Base-by-base conservation (phyloP, 2,797 vertebrate species). In the Typhlichthys subterraneus region DNA sequence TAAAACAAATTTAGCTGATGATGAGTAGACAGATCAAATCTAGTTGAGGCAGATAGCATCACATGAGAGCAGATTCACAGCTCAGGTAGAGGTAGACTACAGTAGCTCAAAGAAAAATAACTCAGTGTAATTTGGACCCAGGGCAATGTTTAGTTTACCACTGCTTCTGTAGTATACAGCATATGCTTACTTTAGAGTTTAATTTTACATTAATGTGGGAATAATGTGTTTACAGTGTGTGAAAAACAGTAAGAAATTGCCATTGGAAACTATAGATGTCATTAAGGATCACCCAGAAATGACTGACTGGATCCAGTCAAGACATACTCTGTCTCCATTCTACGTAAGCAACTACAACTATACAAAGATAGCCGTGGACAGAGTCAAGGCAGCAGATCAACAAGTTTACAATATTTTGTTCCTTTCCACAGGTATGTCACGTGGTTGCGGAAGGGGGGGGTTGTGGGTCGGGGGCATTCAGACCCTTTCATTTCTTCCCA, bases 281-380 rank as follows among this genome's bases (percentile, higher is more conserved):
- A 73, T 94, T 23, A 92, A 79, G 67, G 70, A 91, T 38, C 45
- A 94, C 54, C 82, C 91, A 1, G 92, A 94, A 77, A 93, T 94
- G 89, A 76, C 47, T 0, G 69, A 88, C 33, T 92, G 92, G 90
- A 83, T 93, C 59, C 72, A 88, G 3, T 81, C 92, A 0, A 50
- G 88, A 29, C 72, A 89, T 55, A 29, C 33, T 12, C 57, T 60
- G 1, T 59, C 78, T 12, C 92, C 92, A 0, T 91, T 93, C 64
- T 90, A 89, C 29, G 65, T 83, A 7, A 93, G 91, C 80, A 87
- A 56, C 72, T 65, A 86, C 68, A 91, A 90, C 76, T 94, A 93
- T 67, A 92, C 85, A 49, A 93, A 89, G 70, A 89, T 94, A 14
- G 70, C 42, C 0, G 92, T 92, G 65, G 93, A 94, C 70, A 67